Conservation (phyloP, 2,888 invertebrate genomes). For the Fabriciana adippe region DNA sequence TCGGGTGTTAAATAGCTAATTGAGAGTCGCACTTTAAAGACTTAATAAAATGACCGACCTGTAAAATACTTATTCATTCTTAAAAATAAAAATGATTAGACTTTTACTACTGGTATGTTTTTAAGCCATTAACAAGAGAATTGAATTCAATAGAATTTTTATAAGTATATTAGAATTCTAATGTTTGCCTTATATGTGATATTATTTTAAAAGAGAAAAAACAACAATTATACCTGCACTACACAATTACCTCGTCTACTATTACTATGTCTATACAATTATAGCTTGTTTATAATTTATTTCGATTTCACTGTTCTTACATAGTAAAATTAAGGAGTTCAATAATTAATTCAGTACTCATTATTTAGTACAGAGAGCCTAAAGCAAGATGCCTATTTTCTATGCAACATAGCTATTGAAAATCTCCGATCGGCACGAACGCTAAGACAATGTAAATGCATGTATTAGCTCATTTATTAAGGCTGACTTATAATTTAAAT, state of each 20-base stretch:
- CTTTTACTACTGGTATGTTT: too few species aligned
- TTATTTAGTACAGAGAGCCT: conserved; percentile 41
- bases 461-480: conserved; percentile 33
- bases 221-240: background rate
- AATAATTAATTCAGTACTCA: conserved; percentile 43
- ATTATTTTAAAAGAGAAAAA: background rate
- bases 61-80: conserved; percentile 4
- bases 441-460: conserved; percentile 36
- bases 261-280: conserved; percentile 1
- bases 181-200: too few species aligned
- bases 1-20: conserved; percentile 32
- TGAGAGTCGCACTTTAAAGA: conserved; percentile 26
- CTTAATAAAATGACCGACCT: conserved; percentile 1
- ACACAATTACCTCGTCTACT: too few species aligned
- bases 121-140: too few species aligned
- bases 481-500: conserved; percentile 26
- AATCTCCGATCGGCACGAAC: conserved; percentile 41
- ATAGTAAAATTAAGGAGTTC: conserved; percentile 38
- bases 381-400: conserved; percentile 42
- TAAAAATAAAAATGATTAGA: too few species aligned
- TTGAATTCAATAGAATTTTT: too few species aligned
- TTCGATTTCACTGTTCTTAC: conserved; percentile 20
- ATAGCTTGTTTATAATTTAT: conserved; percentile 27
- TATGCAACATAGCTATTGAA: conserved; percentile 41
- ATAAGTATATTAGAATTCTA: too few species aligned